Conservation (phyloP, 2,888 invertebrate species). For the Mimas tiliae region DNA sequence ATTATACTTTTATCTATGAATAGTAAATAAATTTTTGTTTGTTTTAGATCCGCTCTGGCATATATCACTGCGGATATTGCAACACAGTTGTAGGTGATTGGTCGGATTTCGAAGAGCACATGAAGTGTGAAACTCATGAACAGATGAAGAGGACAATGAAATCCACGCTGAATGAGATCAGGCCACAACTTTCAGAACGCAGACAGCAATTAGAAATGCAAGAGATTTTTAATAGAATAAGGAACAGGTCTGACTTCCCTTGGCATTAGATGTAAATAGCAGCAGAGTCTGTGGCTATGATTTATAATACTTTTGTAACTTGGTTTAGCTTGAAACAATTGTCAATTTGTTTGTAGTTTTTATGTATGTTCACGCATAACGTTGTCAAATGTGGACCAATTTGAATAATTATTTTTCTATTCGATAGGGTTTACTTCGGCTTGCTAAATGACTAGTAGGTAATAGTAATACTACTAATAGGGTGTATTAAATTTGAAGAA, state of each 20-base stretch:
- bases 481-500: too few relatives aligned
- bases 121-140: not conserved
- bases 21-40: not conserved
- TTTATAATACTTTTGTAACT: too few relatives aligned
- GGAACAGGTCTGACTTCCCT: not conserved
- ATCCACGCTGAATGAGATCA: not conserved
- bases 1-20: too few relatives aligned
- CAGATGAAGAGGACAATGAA: not conserved
- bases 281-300: not conserved
- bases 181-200: not conserved
- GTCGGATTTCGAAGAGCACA: not conserved
- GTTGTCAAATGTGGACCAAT: too few relatives aligned
- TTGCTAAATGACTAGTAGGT: too few relatives aligned
- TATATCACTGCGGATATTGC: constrained; percentile 7
- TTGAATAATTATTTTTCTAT: too few relatives aligned
- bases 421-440: too few relatives aligned
- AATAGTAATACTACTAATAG: too few relatives aligned
- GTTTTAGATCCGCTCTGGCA: not conserved
- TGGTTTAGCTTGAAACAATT: too few relatives aligned
- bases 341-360: too few relatives aligned
- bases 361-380: too few relatives aligned
- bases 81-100: not conserved
- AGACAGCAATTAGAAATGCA: not conserved
- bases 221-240: not conserved
- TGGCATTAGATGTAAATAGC: not conserved